Percentiles rank a stretch among this genome's conserved stretches.
Evolutionary conservation across 2,797 vertebrate genomes (phyloP).

Genomic region (Danionella dracula): DNA sequence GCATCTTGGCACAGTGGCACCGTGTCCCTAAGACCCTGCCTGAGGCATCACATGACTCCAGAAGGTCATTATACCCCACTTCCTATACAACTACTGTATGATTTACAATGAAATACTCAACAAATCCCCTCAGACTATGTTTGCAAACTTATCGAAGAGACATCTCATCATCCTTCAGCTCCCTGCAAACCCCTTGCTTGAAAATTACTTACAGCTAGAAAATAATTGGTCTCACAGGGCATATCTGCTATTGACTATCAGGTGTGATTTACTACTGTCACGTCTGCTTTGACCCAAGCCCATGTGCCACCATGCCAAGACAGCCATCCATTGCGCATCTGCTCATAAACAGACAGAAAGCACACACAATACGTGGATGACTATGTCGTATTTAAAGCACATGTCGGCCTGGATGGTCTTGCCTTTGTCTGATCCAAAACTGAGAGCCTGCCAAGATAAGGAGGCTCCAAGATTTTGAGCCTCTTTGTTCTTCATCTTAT

Average conservation of each 20-base stretch:
- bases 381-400: constrained; percentile 21
- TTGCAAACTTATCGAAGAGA: constrained; percentile 21
- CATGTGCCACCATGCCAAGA: constrained; percentile 35
- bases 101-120: constrained; percentile 17
- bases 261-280: constrained; percentile 36
- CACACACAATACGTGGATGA: constrained; percentile 11
- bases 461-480: constrained; percentile 24
- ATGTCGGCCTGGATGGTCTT: constrained; percentile 22
- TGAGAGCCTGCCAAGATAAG: constrained; percentile 25
- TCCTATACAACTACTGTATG: constrained; percentile 25
- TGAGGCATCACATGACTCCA: constrained; percentile 30
- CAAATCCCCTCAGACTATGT: constrained; percentile 17
- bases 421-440: constrained; percentile 25
- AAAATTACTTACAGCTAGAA: constrained; percentile 44
- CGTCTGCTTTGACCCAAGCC: constrained; percentile 32
- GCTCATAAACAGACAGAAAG: constrained; percentile 29
- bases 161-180: constrained; percentile 24
- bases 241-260: constrained; percentile 30
- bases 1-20: constrained; percentile 23
- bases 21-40: constrained; percentile 29
- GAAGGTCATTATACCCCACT: constrained; percentile 15
- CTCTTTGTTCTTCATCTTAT: constrained; percentile 26
- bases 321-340: constrained; percentile 20
- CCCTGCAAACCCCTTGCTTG: constrained; percentile 7
- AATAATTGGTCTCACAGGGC: constrained; percentile 48